Percentiles rank a stretch among this genome's conserved stretches.
Evolutionary conservation across 1,140 invertebrate genomes (phyloP).

Genomic region (Steinernema feltiae): DNA sequence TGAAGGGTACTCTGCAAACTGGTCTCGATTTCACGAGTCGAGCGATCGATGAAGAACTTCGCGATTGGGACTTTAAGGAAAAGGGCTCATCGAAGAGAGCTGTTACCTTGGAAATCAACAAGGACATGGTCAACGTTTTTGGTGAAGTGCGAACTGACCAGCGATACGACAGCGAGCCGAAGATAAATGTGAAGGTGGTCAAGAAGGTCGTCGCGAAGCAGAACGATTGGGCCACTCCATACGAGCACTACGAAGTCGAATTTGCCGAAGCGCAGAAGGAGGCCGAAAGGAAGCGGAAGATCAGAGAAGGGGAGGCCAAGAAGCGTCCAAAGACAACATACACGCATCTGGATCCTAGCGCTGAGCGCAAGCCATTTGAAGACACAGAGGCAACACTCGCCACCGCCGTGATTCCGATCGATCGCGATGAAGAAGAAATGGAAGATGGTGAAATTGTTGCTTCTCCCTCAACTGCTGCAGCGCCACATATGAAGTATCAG

Average conservation of each 20-base stretch:
- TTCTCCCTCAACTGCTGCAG: too few species aligned
- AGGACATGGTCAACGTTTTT: not conserved
- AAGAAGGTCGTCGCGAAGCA: not conserved
- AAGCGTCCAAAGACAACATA: not conserved
- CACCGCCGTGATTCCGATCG: not conserved
- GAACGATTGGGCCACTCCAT: conserved; percentile 35
- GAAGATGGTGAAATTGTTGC: not conserved
- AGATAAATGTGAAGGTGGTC: not conserved
- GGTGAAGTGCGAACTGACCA: not conserved
- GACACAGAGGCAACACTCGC: not conserved
- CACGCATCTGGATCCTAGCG: not conserved
- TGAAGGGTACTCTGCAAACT: conserved; percentile 18
- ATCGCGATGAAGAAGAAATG: not conserved
- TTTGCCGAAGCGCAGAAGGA: conserved; percentile 15
- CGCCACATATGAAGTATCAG: not conserved
- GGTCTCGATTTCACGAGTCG: conserved; percentile 2
- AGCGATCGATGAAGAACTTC: conserved; percentile 20
- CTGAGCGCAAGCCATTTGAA: not conserved
- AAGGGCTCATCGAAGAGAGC: not conserved
- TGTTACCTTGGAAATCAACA: too few species aligned
- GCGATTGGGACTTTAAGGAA: not conserved
- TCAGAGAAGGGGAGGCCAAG: conserved; percentile 20
- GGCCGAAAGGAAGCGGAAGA: conserved; percentile 11
- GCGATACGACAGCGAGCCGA: not conserved
- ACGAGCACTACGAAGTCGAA: conserved; percentile 29